These are phyloP conservation scores for Oscheius sp. DNA, from an alignment of 2,888 invertebrate genomes.

Conservation along the genomic window DNA sequence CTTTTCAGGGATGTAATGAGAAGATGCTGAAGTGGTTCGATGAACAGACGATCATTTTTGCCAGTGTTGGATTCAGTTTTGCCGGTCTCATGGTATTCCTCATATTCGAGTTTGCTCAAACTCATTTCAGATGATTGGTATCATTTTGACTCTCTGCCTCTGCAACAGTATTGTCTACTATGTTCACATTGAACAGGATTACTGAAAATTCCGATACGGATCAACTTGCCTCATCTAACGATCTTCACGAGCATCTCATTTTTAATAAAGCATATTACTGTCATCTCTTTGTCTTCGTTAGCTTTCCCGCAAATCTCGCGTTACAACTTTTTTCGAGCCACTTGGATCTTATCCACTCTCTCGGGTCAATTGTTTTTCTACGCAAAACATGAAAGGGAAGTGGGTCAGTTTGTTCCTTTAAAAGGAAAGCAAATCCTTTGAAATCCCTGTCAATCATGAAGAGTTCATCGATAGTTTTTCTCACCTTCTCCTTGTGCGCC, in stretches of 20 bases:
- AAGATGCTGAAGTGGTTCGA: slow-evolving; percentile 63
- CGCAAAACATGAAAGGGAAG: slow-evolving; percentile 19
- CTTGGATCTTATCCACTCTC: slow-evolving; percentile 4
- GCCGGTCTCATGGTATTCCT: slow-evolving; percentile 56
- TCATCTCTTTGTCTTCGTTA: too few relatives aligned
- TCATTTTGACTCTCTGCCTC: slow-evolving; percentile 44
- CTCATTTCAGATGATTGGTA: slow-evolving; percentile 58
- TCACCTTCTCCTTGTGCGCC: slow-evolving; percentile 20
- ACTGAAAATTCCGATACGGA: neutral
- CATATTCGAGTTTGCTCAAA: neutral
- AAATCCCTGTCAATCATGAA: neutral
- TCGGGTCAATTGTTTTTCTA: slow-evolving; percentile 17
- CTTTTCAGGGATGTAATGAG: slow-evolving; percentile 63
- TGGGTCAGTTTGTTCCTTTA: slow-evolving; percentile 23
- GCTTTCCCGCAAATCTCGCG: neutral
- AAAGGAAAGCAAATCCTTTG: neutral
- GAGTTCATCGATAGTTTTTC: neutral
- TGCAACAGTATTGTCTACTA: slow-evolving; percentile 48
- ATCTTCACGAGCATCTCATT: slow-evolving; percentile 24
- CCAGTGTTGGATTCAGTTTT: slow-evolving; percentile 59
- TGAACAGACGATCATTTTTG: slow-evolving; percentile 62
- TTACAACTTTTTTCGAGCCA: neutral
- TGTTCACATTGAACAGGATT: slow-evolving; percentile 40
- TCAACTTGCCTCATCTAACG: neutral
- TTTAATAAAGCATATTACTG: neutral